Conservation (phyloP, 2,113 vertebrate species). For the Nanger granti region DNA sequence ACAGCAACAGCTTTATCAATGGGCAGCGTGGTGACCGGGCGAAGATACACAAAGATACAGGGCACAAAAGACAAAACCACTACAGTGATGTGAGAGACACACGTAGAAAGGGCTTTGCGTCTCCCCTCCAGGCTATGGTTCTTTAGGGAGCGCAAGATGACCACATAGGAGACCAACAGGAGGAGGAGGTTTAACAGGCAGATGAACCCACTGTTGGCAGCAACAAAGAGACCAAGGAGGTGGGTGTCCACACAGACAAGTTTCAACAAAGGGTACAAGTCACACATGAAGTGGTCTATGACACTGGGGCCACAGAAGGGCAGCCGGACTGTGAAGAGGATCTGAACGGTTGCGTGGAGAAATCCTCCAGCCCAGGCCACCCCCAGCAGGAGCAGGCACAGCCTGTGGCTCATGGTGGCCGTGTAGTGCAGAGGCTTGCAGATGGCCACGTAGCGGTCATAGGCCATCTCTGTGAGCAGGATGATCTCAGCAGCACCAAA, state of each 20-base stretch:
- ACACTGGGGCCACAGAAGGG: not conserved
- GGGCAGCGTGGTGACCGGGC: not conserved
- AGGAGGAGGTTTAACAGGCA: not conserved
- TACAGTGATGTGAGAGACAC: not conserved
- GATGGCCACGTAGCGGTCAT: not conserved
- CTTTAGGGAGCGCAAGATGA: not conserved
- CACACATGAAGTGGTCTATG: not conserved
- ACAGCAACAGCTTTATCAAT: not conserved
- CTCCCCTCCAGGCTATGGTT: not conserved
- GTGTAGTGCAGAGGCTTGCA: not conserved
- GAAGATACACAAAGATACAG: not conserved
- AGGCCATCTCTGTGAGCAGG: not conserved
- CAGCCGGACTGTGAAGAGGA: not conserved
- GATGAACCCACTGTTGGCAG: not conserved
- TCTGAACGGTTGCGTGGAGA: not conserved
- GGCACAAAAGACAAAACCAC: fast-evolving
- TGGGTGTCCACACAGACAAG: not conserved
- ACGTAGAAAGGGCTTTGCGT: not conserved
- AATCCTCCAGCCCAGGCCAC: not conserved
- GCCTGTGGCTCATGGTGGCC: not conserved
- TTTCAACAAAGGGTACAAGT: not conserved
- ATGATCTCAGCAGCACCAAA: conserved; percentile 45
- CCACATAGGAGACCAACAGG: not conserved
- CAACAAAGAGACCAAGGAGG: not conserved
- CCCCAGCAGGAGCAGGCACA: not conserved